Base-by-base conservation (phyloP, 35 echinoderm and acorn worm species). In the Anneissia japonica region DNA sequence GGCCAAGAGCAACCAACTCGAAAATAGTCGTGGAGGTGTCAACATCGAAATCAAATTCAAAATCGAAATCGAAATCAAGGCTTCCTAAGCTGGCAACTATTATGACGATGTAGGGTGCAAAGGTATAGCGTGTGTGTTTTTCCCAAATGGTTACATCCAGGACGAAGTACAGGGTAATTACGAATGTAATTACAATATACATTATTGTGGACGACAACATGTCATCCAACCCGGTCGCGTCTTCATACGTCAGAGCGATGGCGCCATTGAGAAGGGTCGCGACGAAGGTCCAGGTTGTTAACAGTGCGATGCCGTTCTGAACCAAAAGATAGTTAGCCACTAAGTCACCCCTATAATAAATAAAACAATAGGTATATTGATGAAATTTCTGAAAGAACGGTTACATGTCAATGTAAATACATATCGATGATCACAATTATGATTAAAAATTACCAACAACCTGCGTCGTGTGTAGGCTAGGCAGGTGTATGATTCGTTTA, bases 91-190 rank as follows among this genome's bases (percentile, higher is more conserved):
- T 79, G 9, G 92, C 92, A 77, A 83, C 88, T 37, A 94, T 77
- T 4, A 98, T 83, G 10, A 86, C 89, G 13, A 88, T 39, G 84
- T 92, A 98, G 2, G 93, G 89, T 0, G 81, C 86, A 79, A 91
- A 87, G 3, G 95, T 98, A 74, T 98, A 98, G 30, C 95, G 88
- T 23, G 94, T 73, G 56, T 86, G 91, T 21, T 86, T 75, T 32
- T 98, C 95, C 23, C 82, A 84, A 74, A 94, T 56, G 77, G 89
- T 86, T 1, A 73, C 83, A 19, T 98, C 95, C 37, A 93, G 19
- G 23, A 91, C 74, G 19, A 91, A 91, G 55, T 90, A 98, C 7
- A 93, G 76, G 1, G 91, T n/a, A 17, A 94, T 34, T 30, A 89
- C 89, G 7, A 85, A 31, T 14, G 74, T 56, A 21, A 98, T 85